phyloP scores from a whole-genome alignment of 2,797 vertebrate genomes.

The Catharus ustulatus region DNA sequence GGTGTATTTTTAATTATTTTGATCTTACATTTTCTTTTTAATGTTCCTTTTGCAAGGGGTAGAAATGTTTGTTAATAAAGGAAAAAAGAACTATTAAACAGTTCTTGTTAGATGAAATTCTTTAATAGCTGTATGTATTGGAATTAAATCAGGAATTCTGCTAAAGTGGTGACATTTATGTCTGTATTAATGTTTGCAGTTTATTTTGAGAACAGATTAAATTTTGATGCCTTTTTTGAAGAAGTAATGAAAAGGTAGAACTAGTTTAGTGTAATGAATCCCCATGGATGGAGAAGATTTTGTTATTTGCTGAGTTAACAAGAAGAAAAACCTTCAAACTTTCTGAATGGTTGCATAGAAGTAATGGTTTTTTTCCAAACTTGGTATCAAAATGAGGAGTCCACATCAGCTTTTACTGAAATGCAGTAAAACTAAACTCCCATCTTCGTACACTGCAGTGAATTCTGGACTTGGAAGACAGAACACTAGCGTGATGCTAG shows the following conservation, averaged over 20 bases:
- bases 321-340: not conserved
- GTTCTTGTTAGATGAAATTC: constrained; percentile 17
- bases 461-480: not conserved
- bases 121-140: not conserved
- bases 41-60: not conserved
- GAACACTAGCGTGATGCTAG: rapidly evolving
- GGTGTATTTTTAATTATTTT: constrained; percentile 4
- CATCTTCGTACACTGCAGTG: not conserved
- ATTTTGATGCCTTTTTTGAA: not conserved
- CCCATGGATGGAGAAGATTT: not conserved
- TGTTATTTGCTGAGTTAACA: not conserved
- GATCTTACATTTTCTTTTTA: not conserved
- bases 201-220: constrained; percentile 8
- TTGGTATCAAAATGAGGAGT: not conserved
- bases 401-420: not conserved
- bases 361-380: not conserved
- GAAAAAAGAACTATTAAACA: not conserved
- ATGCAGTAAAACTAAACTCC: not conserved
- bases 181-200: not conserved
- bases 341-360: not conserved
- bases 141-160: constrained; percentile 35
- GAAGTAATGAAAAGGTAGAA: not conserved
- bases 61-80: not conserved
- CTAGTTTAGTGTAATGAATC: not conserved
- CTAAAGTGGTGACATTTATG: not conserved